These are phyloP conservation scores for Sphenodon punctatus DNA, from an alignment of 2,797 vertebrate species.

Conservation along the genomic window DNA sequence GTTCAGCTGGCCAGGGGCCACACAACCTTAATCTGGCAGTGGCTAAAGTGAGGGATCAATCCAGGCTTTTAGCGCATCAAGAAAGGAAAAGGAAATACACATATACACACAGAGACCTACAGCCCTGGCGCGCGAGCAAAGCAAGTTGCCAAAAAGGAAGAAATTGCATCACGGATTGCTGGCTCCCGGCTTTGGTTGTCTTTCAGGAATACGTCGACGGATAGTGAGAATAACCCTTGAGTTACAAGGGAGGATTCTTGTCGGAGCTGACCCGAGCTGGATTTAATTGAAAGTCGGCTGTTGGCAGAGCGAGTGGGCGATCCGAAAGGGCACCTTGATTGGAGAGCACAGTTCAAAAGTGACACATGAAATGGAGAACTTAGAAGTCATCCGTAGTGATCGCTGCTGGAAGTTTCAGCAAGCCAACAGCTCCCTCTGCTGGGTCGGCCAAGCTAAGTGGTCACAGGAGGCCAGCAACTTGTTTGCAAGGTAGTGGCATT, in stretches of 20 bases:
- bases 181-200: conserved; percentile 20
- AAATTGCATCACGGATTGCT: not conserved
- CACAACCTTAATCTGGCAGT: no score
- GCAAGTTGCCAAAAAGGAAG: not conserved
- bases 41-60: no score
- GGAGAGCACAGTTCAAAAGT: not conserved
- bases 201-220: conserved; percentile 32
- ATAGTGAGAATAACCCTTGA: conserved; percentile 13
- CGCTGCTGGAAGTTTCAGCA: rapidly evolving
- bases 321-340: conserved; percentile 31
- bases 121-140: no score
- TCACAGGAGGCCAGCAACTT: no score
- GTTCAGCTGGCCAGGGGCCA: no score
- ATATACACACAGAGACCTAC: no score
- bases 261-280: conserved; percentile 52
- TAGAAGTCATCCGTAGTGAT: no score
- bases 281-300: conserved; percentile 33
- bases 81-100: no score
- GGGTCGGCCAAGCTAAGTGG: rapidly evolving
- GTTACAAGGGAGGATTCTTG: conserved; percentile 49
- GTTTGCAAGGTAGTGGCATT: not conserved
- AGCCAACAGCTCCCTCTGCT: conserved; percentile 31
- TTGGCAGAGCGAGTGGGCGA: not conserved
- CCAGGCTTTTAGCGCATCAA: no score
- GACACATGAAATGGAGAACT: not conserved